These are phyloP conservation scores for Polyergus mexicanus DNA, from an alignment of 1,140 invertebrate genomes.

Conservation along the genomic window DNA sequence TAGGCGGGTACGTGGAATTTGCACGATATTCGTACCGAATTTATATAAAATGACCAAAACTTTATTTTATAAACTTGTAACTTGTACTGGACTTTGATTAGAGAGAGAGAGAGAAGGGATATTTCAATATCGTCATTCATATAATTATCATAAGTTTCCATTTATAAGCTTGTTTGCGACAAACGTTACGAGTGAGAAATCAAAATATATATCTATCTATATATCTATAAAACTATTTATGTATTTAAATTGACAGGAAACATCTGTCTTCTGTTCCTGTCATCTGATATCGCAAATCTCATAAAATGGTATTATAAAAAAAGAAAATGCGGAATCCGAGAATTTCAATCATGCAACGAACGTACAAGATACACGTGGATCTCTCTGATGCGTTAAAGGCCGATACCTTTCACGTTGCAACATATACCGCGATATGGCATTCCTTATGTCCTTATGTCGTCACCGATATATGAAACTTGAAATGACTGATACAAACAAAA, in stretches of 20 bases:
- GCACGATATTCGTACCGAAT: not conserved
- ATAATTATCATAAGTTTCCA: too few relatives aligned
- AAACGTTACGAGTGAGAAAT: not conserved
- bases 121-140: not conserved
- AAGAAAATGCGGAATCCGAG: not conserved
- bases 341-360: not conserved
- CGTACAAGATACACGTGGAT: not conserved
- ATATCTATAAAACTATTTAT: not conserved
- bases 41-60: not conserved
- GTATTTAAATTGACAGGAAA: too few relatives aligned
- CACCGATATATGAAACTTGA: not conserved
- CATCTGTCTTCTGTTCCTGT: not conserved
- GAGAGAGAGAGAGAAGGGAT: too few relatives aligned
- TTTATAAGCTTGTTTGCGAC: not conserved
- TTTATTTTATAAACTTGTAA: conserved; percentile 15
- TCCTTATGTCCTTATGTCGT: conserved; percentile 16
- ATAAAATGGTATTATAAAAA: not conserved
- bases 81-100: not conserved
- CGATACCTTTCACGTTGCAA: conserved; percentile 51
- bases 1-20: not conserved
- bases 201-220: not conserved
- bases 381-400: conserved; percentile 41
- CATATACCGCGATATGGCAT: conserved; percentile 20
- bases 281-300: not conserved
- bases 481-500: not conserved